phyloP scores from a whole-genome alignment of 2,888 invertebrate genomes.

The Cataglyphis rosenhaueri region DNA sequence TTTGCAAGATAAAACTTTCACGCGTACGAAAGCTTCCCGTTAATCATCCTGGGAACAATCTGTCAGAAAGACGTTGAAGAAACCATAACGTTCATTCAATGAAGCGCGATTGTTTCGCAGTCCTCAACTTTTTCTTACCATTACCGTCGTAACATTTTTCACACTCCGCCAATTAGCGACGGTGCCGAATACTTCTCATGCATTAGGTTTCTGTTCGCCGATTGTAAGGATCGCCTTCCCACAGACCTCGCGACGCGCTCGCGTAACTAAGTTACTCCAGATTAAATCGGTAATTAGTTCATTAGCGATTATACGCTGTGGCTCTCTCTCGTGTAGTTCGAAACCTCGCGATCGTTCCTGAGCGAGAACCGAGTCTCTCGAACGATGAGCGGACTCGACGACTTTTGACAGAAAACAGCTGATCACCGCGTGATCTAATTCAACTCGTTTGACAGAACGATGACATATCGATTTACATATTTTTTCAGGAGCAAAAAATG shows the following conservation, averaged over 20 bases:
- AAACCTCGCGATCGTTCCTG: conserved; percentile 30
- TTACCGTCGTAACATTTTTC: conserved; percentile 59
- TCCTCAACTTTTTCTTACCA: conserved; percentile 43
- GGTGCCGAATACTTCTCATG: conserved; percentile 68
- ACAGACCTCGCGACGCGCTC: conserved; percentile 59
- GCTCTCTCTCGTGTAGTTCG: not conserved
- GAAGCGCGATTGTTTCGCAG: conserved; percentile 57
- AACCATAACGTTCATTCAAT: conserved; percentile 28
- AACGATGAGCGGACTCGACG: conserved; percentile 39
- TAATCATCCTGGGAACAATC: conserved; percentile 43
- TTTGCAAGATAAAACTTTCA: conserved; percentile 12
- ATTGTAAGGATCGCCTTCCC: conserved; percentile 70
- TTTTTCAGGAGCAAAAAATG: conserved; percentile 6
- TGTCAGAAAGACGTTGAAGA: conserved; percentile 29
- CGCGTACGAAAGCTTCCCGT: conserved; percentile 4
- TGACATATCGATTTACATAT: conserved; percentile 25
- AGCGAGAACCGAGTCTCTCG: conserved; percentile 32
- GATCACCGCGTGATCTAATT: conserved; percentile 66
- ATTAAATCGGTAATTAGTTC: conserved; percentile 62
- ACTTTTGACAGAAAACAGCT: conserved; percentile 65
- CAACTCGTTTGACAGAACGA: conserved; percentile 37
- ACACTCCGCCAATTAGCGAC: conserved; percentile 68
- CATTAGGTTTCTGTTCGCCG: conserved; percentile 57
- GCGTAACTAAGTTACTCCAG: conserved; percentile 60
- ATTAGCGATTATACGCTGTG: conserved; percentile 36